phyloP scores from a whole-genome alignment of 1,140 invertebrate genomes.

The Pantala flavescens region DNA sequence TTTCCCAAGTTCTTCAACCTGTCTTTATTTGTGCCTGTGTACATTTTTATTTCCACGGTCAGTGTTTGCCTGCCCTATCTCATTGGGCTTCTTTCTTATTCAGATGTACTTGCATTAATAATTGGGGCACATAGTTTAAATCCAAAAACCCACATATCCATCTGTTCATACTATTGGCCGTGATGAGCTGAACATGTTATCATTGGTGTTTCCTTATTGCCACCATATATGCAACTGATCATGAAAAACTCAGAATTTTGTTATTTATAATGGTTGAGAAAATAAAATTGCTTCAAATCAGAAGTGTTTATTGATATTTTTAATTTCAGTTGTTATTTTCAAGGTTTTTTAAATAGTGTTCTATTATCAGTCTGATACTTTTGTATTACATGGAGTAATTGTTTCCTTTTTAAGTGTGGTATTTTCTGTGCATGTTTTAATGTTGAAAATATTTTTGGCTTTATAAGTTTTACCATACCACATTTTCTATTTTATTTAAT shows the following conservation, averaged over 20 bases:
- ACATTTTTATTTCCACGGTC: not conserved
- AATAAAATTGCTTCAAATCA: not conserved
- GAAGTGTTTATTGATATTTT: slow-evolving; percentile 11
- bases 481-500: not conserved
- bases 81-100: not conserved
- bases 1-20: not conserved
- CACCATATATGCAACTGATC: not conserved
- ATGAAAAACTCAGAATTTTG: not conserved
- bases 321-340: slow-evolving; percentile 9
- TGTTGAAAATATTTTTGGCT: not conserved
- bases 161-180: not conserved
- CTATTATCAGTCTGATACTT: slow-evolving; percentile 6
- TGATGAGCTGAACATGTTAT: not conserved
- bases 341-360: slow-evolving; percentile 12
- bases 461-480: slow-evolving; percentile 4
- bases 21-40: not conserved
- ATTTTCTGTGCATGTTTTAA: not conserved
- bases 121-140: not conserved
- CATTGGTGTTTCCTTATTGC: slow-evolving; percentile 13
- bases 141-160: not conserved
- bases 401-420: slow-evolving; percentile 7
- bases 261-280: not conserved
- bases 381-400: not conserved
- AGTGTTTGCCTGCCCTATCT: not conserved
- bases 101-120: not conserved